phyloP scores from a whole-genome alignment of 2,888 invertebrate species.

The Caenorhabditis macrosperma region DNA sequence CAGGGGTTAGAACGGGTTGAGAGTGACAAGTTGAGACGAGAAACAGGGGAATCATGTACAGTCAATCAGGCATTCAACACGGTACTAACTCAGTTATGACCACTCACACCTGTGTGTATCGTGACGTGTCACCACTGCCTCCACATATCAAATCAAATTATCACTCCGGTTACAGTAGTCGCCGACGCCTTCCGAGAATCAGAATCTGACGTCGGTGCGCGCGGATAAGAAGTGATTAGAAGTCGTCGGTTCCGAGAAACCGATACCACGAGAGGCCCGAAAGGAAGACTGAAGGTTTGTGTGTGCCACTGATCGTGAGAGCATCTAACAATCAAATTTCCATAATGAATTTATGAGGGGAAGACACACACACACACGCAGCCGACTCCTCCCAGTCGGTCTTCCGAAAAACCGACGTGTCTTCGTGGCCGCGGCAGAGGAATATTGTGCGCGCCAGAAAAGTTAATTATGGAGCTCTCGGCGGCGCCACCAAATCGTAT shows the following conservation, averaged over 20 bases:
- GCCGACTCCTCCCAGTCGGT: conserved; percentile 42
- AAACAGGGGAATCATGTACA: background rate
- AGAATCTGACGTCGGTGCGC: background rate
- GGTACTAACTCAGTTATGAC: background rate
- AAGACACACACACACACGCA: conserved; percentile 51
- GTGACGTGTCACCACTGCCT: background rate
- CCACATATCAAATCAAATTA: background rate
- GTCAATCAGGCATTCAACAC: too few relatives aligned
- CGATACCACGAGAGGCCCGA: background rate
- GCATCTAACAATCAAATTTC: conserved; percentile 73
- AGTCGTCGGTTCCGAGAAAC: too few relatives aligned
- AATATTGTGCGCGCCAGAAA: conserved; percentile 66
- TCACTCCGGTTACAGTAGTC: background rate
- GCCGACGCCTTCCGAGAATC: background rate
- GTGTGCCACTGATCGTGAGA: conserved; percentile 60
- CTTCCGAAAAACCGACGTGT: conserved; percentile 49
- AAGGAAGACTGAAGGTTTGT: conserved; percentile 16
- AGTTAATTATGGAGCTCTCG: conserved; percentile 72
- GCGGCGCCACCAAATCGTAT: conserved; percentile 62
- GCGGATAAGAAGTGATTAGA: background rate
- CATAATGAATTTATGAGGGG: conserved; percentile 75
- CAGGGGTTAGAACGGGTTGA: background rate
- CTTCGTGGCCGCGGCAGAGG: conserved; percentile 33
- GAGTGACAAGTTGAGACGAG: background rate
- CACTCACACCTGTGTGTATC: background rate